A percentile compares a stretch with the other conserved stretches of the same genome.
phyloP scores from a whole-genome alignment of 1,140 invertebrate species.

The Rhagoletis zephyria region DNA sequence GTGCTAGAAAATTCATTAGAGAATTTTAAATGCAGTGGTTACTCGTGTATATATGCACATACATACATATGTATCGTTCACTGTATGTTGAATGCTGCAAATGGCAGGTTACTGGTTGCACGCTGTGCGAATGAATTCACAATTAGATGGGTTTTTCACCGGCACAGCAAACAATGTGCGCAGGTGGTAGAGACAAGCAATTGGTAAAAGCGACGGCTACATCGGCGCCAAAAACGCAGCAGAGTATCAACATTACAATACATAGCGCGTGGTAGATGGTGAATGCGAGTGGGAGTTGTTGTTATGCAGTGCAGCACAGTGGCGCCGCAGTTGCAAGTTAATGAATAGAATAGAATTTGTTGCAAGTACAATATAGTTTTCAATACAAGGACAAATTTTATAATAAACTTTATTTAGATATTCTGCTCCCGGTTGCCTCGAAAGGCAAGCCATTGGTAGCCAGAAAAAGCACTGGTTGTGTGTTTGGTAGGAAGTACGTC shows the following conservation, averaged over 20 bases:
- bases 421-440: too few relatives aligned
- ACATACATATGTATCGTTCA: background rate
- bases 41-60: background rate
- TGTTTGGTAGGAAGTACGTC: too few relatives aligned
- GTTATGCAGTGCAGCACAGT: background rate
- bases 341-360: background rate
- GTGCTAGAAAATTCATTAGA: slow-evolving; percentile 50
- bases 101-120: slow-evolving; percentile 13
- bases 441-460: too few relatives aligned
- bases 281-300: background rate
- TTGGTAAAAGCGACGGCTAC: background rate
- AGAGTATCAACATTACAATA: too few relatives aligned
- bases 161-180: slow-evolving; percentile 16
- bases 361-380: too few relatives aligned
- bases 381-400: too few relatives aligned
- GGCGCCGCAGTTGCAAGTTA: background rate
- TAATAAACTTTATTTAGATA: too few relatives aligned
- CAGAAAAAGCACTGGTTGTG: too few relatives aligned
- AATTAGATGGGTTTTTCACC: slow-evolving; percentile 10
- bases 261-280: background rate
- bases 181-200: slow-evolving; percentile 7
- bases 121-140: slow-evolving; percentile 50
- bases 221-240: too few relatives aligned
- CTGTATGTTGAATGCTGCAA: background rate
- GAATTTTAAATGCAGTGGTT: slow-evolving; percentile 38